Evolutionary conservation across 2,888 invertebrate species (phyloP), one percentile per base, ranked within the genome.

Genomic region (Heliconius sara): DNA sequence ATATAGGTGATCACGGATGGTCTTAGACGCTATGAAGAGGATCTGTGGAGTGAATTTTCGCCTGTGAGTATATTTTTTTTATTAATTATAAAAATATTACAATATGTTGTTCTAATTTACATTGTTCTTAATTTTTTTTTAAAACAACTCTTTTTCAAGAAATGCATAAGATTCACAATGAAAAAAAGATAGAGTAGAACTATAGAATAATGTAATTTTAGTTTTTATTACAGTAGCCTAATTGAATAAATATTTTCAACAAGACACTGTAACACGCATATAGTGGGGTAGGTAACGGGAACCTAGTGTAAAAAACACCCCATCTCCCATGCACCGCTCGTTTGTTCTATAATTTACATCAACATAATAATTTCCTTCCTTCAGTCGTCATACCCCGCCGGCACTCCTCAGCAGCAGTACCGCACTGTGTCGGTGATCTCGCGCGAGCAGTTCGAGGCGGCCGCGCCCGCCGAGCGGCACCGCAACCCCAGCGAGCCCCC

Each of bases 11-110:
- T 99, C 86, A 99, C 99, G 86, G 99, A 99, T 91, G 99, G 99
- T n/a, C 96, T 99, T 30, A 97, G 97, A 88, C 98, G 98, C 87
- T 99, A 99, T 86, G 99, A 99, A 92, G 98, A 99, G 89, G 99
- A 99, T 89, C 93, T 99, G 78, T 98, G 98, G 98, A 97, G 96
- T 25, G 96, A 96, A 82, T 93, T 91, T 68, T 88, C 89, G n/a
- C 87, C 90, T 82, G 92, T 91, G 71, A 89, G 92, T 88, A 65
- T 65, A 65, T 34, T n/a, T 16, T 16, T 52, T 16, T 34, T 7
- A 5, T 43, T 2, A 34, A 27, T 57, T 34, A 30, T 25, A 75
- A 19, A 66, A 25, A 22, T 57, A 57, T 4, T 47, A 47, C 13
- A 47, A 13, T 47, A 13, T 47, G 13, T 47, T 13, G 43, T 47